Conservation (phyloP, 2,888 invertebrate species). For the Erebia epiphron region DNA sequence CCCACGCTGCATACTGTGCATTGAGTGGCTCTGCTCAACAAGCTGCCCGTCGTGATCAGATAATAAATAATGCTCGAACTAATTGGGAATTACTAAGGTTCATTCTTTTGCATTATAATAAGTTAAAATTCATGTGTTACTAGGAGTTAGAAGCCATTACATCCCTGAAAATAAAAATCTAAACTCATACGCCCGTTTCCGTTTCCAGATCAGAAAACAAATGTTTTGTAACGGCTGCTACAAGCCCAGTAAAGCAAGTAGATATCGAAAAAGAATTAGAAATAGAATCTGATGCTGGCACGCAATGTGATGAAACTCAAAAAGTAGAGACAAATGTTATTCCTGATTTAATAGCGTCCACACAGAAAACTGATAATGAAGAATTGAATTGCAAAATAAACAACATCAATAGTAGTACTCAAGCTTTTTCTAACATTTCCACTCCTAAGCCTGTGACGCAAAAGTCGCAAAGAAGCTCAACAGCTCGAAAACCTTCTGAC, state of each 20-base stretch:
- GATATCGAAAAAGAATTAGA: constrained; percentile 64
- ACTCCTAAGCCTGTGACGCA: constrained; percentile 48
- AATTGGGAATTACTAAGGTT: constrained; percentile 90
- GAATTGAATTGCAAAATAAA: constrained; percentile 63
- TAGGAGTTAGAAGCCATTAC: neutral
- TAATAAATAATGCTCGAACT: constrained; percentile 92
- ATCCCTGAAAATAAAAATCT: neutral
- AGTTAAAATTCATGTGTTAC: neutral
- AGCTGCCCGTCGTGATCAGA: constrained; percentile 89
- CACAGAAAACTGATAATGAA: constrained; percentile 61
- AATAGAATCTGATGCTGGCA: constrained; percentile 51
- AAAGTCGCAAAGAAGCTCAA: constrained; percentile 74
- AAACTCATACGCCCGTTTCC: neutral
- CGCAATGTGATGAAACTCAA: constrained; percentile 53
- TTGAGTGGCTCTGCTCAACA: constrained; percentile 81
- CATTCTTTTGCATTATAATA: neutral
- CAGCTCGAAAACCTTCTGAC: constrained; percentile 71
- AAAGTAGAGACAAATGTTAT: constrained; percentile 55
- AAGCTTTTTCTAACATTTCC: constrained; percentile 49
- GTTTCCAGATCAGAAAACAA: constrained; percentile 85
- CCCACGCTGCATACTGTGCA: constrained; percentile 86
- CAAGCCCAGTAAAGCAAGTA: constrained; percentile 59
- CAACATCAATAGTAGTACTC: constrained; percentile 54
- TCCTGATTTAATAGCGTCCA: constrained; percentile 61
- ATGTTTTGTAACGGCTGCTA: constrained; percentile 66